Base-by-base conservation (phyloP, 2,888 invertebrate genomes). In the Sarcophaga rosellei region DNA sequence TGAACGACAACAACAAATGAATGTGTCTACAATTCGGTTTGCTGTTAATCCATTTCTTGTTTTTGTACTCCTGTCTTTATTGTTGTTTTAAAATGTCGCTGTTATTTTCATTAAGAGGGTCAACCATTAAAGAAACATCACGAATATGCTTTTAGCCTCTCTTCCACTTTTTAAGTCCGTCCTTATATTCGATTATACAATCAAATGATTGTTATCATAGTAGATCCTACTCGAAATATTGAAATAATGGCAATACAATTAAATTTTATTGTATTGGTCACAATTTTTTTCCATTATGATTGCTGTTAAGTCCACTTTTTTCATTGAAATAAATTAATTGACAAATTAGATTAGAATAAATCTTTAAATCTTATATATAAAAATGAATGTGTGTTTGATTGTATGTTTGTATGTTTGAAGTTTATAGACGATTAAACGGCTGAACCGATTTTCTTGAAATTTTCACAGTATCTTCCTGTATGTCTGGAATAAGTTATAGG, bases 11-110 rank as follows among this genome's bases (percentile, higher is more conserved):
- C 84, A 86, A 88, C 78, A 83, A 79, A 80, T 83, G 81, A 76
- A 81, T 81, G 81, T 83, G 82, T 87, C 87, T 85, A 75, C 74
- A 83, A 81, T 85, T 80, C 75, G 62, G 84, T 83, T 74, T 77
- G 70, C 68, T 81, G 78, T 81, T 81, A 78, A 81, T 85, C 53
- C 78, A 85, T 77, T 80, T 73, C 66, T 73, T 69, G n/a, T 44
- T 70, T 61, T 35, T 79, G 63, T 72, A 23, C 75, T 75, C 45
- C 17, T 35, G 53, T 47, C 61, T 23, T 53, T 17, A 47, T 61
- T 70, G 74, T 76, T 83, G 63, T 79, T 70, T 81, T 59, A 57
- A 75, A 44, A 20, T 15, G 45, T 81, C 74, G 65, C 35, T 77
- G 76, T 77, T 84, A 66, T 80, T 77, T 81, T 85, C 68, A 69